Conservation (phyloP, 2,113 vertebrate species). For the Nyctibius bracteatus region DNA sequence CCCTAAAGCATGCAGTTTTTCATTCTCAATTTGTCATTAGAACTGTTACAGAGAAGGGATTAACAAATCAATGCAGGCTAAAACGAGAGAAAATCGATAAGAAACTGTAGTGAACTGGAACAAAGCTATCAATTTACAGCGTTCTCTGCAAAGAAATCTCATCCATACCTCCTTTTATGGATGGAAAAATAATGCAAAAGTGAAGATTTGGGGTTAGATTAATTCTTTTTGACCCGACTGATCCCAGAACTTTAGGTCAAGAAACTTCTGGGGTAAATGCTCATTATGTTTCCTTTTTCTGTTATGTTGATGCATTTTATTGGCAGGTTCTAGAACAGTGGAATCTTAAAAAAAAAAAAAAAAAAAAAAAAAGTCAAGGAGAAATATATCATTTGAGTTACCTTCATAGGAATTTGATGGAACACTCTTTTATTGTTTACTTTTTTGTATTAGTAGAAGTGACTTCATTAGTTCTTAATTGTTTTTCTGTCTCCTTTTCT, state of each 20-base stretch:
- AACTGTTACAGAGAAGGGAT: slow-evolving; percentile 45
- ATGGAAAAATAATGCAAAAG: slow-evolving; percentile 47
- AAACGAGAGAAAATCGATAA: slow-evolving; percentile 67
- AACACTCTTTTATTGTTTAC: background rate
- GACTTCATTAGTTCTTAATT: background rate
- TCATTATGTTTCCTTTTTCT: background rate
- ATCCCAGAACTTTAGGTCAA: background rate
- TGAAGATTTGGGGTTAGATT: slow-evolving; percentile 24
- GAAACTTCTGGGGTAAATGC: slow-evolving; percentile 23
- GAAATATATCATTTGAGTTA: background rate
- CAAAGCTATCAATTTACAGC: slow-evolving; percentile 64
- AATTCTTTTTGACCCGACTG: slow-evolving; percentile 46
- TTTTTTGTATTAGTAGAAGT: background rate
- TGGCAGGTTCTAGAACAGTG: background rate
- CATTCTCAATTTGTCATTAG: slow-evolving; percentile 44
- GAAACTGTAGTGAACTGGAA: slow-evolving; percentile 56
- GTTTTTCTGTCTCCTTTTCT: background rate
- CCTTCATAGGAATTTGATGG: background rate
- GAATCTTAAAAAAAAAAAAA: background rate
- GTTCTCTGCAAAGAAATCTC: slow-evolving; percentile 22
- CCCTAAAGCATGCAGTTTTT: slow-evolving; percentile 40
- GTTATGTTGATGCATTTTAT: slow-evolving; percentile 36
- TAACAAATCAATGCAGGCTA: slow-evolving; percentile 62
- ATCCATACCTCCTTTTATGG: slow-evolving; percentile 29
- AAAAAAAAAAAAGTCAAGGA: background rate